phyloP scores from a whole-genome alignment of 2,888 invertebrate species.

The Ochropleura plecta region DNA sequence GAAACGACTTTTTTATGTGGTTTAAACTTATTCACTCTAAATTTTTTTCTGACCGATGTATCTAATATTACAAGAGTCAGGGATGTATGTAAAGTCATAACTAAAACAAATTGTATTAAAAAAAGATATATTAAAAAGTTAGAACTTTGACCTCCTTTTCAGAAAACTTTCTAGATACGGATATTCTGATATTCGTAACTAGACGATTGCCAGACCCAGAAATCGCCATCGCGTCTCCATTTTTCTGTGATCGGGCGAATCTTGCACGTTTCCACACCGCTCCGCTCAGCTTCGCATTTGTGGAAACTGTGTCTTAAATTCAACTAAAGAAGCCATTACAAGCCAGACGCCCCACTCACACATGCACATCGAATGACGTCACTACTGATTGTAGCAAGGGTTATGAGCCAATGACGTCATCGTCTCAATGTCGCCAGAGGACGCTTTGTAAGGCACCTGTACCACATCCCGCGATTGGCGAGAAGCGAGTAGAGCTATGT shows the following conservation, averaged over 20 bases:
- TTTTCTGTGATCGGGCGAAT: neutral
- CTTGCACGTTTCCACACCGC: neutral
- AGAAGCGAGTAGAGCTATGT: neutral
- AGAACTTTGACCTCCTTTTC: too few relatives aligned
- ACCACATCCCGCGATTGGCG: neutral
- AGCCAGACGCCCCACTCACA: constrained; percentile 21
- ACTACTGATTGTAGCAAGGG: constrained; percentile 26
- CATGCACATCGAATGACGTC: constrained; percentile 41
- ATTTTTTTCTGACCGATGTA: too few relatives aligned
- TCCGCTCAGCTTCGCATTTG: neutral
- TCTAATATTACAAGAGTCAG: too few relatives aligned
- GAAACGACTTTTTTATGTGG: too few relatives aligned
- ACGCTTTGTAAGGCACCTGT: constrained; percentile 21
- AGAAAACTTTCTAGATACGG: too few relatives aligned
- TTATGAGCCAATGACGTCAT: constrained; percentile 50
- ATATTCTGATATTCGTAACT: too few relatives aligned
- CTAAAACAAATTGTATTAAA: too few relatives aligned
- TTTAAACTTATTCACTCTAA: too few relatives aligned
- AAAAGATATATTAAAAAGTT: too few relatives aligned
- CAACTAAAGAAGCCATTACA: neutral
- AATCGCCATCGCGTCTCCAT: neutral
- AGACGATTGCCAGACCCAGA: neutral
- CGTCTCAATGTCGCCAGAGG: constrained; percentile 54
- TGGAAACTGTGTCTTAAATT: neutral
- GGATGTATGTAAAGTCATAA: too few relatives aligned